Percentiles rank a stretch among this genome's conserved stretches.
Evolutionary conservation across 2,888 invertebrate genomes (phyloP).

Genomic region (Pristionchus maxplancki): DNA sequence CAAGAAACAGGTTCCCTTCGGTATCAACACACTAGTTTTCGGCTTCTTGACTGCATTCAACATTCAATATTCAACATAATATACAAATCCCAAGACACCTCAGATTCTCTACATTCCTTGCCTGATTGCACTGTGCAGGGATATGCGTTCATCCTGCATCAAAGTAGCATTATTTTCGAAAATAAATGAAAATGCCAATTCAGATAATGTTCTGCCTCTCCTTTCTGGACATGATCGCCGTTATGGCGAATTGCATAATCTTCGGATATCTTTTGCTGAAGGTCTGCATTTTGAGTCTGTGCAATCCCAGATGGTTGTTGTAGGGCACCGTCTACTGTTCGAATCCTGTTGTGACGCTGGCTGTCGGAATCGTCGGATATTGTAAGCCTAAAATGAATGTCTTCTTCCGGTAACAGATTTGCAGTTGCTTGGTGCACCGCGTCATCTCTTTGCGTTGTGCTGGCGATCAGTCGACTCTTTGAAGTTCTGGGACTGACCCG

Average conservation of each 20-base stretch:
- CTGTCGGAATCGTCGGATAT: neutral
- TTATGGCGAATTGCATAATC: neutral
- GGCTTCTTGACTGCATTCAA: neutral
- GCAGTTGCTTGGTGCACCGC: neutral
- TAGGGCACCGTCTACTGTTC: neutral
- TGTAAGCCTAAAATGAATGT: neutral
- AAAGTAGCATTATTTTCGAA: neutral
- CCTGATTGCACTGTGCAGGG: neutral
- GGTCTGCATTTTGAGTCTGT: too few species aligned
- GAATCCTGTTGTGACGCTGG: neutral
- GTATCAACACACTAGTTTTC: neutral
- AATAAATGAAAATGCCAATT: too few species aligned
- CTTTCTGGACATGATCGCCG: neutral
- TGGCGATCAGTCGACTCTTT: neutral
- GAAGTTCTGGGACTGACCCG: neutral
- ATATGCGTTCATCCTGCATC: neutral
- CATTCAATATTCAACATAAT: neutral
- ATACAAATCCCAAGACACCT: neutral
- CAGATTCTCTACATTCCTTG: constrained; percentile 6
- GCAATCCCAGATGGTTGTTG: neutral
- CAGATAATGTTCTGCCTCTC: constrained; percentile 2
- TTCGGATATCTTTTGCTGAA: neutral
- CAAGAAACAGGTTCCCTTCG: neutral
- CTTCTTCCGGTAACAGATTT: neutral
- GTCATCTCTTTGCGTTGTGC: neutral